Evolutionary conservation across 1,140 invertebrate genomes (phyloP).

Genomic region (Drosophila oshimai): DNA sequence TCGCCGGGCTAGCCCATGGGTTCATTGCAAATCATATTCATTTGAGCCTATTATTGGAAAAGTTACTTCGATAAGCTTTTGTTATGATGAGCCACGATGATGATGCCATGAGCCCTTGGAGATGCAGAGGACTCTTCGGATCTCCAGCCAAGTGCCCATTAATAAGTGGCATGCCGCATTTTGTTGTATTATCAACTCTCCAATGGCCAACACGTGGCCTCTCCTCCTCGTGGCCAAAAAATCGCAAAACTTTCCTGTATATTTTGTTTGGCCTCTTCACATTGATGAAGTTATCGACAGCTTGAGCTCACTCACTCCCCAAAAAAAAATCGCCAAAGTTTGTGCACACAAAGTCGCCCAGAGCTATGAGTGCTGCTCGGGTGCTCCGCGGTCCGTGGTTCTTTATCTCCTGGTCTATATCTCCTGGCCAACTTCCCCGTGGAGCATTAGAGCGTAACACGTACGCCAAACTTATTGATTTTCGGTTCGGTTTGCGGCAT

Average conservation of each 20-base stretch:
- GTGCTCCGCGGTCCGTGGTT: constrained; percentile 1
- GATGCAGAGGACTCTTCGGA: constrained; percentile 27
- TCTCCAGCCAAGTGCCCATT: constrained; percentile 62
- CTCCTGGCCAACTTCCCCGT: constrained; percentile 11
- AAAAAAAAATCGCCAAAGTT: constrained; percentile 1
- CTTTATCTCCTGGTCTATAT: constrained; percentile 23
- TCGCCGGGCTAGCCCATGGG: constrained; percentile 10
- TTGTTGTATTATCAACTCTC: constrained; percentile 61
- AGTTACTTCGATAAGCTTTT: constrained; percentile 77
- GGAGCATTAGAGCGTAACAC: constrained; percentile 56
- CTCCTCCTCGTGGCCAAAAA: neutral
- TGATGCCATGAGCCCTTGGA: constrained; percentile 30
- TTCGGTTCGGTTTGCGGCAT: constrained; percentile 49
- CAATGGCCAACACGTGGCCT: constrained; percentile 56
- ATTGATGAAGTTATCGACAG: constrained; percentile 74
- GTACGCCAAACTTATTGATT: constrained; percentile 78
- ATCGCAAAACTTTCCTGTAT: constrained; percentile 31
- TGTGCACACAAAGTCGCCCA: constrained; percentile 1
- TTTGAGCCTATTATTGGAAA: constrained; percentile 80
- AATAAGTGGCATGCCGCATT: constrained; percentile 62
- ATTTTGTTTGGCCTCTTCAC: constrained; percentile 19
- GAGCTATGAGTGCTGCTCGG: constrained; percentile 23
- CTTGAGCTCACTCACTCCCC: constrained; percentile 45
- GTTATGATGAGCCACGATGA: constrained; percentile 64
- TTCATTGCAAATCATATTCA: constrained; percentile 58